phyloP scores from a whole-genome alignment of 2,888 invertebrate genomes.

The Eubasilissa splendida region DNA sequence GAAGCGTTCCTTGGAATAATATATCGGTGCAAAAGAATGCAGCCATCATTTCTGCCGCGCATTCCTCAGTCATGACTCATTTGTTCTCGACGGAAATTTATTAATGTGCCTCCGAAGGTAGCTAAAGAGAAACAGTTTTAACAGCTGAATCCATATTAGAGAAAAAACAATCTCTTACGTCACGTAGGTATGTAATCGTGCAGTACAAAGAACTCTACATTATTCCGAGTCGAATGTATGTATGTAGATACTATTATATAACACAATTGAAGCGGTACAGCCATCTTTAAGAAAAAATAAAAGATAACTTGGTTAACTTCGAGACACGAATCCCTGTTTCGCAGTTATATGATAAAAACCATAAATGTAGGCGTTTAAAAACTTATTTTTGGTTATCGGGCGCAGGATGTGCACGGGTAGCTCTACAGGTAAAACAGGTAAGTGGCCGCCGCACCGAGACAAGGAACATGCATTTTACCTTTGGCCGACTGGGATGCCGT shows the following conservation, averaged over 20 bases:
- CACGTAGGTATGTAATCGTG: neutral
- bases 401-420: neutral
- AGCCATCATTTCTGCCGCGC: slow-evolving; percentile 3
- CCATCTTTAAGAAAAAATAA: no score
- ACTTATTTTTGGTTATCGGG: no score
- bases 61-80: slow-evolving; percentile 9
- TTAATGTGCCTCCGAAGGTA: no score
- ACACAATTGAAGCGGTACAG: no score
- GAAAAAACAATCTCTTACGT: neutral
- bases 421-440: neutral
- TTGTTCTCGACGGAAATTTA: neutral
- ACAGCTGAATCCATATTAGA: slow-evolving; percentile 9
- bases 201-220: no score
- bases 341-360: no score
- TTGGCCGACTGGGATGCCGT: slow-evolving; percentile 32
- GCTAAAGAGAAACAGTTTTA: neutral
- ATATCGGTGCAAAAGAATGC: neutral
- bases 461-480: slow-evolving; percentile 28
- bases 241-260: no score
- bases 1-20: neutral
- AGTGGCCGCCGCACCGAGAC: neutral
- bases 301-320: no score
- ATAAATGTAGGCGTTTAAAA: no score
- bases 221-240: no score
- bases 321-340: no score